Evolutionary conservation across 2,113 vertebrate species (phyloP), one percentile per base, ranked within the genome.

Genomic region (Xyrauchen texanus): DNA sequence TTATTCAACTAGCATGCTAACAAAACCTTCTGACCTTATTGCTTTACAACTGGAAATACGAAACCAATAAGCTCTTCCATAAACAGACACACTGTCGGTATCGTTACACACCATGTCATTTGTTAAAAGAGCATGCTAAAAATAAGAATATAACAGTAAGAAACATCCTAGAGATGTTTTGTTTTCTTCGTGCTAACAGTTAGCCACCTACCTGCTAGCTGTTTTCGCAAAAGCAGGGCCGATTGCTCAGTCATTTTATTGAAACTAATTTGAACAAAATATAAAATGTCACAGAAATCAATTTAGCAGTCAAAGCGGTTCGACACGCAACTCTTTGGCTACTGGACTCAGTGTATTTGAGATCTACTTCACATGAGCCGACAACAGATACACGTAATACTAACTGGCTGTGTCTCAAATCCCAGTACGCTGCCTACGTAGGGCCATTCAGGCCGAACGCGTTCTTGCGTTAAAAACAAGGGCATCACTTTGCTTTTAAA

Each of bases 211-310:
- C 93, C 93, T 87, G 89, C 89, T 84, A 94, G 84, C 68, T 93
- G 93, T 90, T 92, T 93, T 80, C 90, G 91, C 68, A 94, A 89
- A 72, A 94, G 83, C 82, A 94, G 88, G 7, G 90, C 88, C 3
- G 91, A 91, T 83, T 91, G 91, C 15, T 91, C 90, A 44, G 90
- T 90, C 92, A 93, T 94, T 84, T 79, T 84, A 81, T 76, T 11
- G n/a, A 1, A 12, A 11, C 0, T 44, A 77, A 8, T 63, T 46
- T 42, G n/a, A 49, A 21, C 60, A n/a, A 12, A 68, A 51, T 58
- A 66, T 9, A 75, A 42, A 15, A 55, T 13, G 4, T 7, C 45
- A 52, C 10, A 62, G 13, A 21, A 16, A 44, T 55, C 4, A 60
- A 63, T 58, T 53, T 15, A 76, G 8, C 11, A 64, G 57, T 15